Evolutionary conservation across 2,888 invertebrate genomes (phyloP).

Genomic region (Neoascia interrupta): DNA sequence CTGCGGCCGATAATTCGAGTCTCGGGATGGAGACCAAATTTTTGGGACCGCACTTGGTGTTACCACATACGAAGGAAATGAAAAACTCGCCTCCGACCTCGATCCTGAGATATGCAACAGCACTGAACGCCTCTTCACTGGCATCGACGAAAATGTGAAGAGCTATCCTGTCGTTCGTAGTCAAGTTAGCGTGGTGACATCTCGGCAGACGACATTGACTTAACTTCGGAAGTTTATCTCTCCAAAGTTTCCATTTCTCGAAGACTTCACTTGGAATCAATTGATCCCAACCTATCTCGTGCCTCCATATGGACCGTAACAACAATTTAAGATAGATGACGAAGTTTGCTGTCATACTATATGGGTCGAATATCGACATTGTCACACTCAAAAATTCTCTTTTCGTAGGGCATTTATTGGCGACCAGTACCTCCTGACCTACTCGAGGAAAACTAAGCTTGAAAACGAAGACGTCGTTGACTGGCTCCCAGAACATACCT

Average conservation of each 20-base stretch:
- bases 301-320: neutral
- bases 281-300: neutral
- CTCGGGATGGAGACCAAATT: neutral
- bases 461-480: neutral
- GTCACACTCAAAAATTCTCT: slow-evolving; percentile 2
- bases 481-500: slow-evolving; percentile 4
- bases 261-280: neutral
- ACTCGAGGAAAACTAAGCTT: neutral
- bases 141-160: slow-evolving; percentile 5
- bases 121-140: slow-evolving; percentile 1
- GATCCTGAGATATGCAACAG: neutral
- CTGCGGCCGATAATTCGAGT: neutral
- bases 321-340: neutral
- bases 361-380: slow-evolving; percentile 11
- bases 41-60: neutral
- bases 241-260: neutral
- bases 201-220: neutral
- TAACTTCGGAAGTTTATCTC: neutral
- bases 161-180: neutral
- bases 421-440: neutral
- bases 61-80: neutral
- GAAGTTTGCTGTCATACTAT: neutral
- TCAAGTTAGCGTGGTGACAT: neutral
- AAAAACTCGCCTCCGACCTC: neutral
- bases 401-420: neutral